phyloP scores from a whole-genome alignment of 2,888 invertebrate genomes.

The Scaptomyza parva region DNA sequence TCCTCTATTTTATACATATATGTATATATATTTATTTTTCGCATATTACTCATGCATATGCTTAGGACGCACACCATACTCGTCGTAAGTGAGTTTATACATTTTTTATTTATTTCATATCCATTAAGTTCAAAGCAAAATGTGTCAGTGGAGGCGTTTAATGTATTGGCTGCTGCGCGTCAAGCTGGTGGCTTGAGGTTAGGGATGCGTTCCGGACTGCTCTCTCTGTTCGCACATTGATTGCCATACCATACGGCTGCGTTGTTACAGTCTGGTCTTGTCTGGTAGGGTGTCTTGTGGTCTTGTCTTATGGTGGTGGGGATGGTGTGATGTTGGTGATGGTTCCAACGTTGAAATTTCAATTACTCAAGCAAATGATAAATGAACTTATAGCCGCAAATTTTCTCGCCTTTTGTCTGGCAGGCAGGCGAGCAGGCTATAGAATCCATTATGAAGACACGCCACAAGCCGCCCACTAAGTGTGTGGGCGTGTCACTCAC shows the following conservation, averaged over 20 bases:
- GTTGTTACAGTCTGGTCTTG: constrained; percentile 1
- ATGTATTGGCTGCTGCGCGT: constrained; percentile 63
- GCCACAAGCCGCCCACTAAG: constrained; percentile 70
- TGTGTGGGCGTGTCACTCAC: constrained; percentile 71
- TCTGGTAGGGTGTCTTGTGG: background rate
- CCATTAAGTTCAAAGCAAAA: constrained; percentile 79
- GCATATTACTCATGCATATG: constrained; percentile 64
- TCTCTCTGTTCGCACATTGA: constrained; percentile 45
- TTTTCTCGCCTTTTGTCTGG: constrained; percentile 74
- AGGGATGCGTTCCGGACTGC: constrained; percentile 45
- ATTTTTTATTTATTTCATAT: constrained; percentile 80
- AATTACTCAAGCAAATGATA: constrained; percentile 79
- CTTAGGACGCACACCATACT: constrained; percentile 31
- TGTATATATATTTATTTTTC: constrained; percentile 39
- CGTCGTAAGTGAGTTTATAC: constrained; percentile 63
- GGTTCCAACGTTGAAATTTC: constrained; percentile 72
- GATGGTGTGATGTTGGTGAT: constrained; percentile 20
- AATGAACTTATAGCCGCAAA: constrained; percentile 79
- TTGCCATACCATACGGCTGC: constrained; percentile 39
- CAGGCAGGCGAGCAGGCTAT: constrained; percentile 9
- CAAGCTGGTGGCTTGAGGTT: constrained; percentile 5
- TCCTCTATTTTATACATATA: constrained; percentile 1
- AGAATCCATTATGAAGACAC: constrained; percentile 76
- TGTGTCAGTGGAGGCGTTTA: constrained; percentile 70
- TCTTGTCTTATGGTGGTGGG: constrained; percentile 1